Evolutionary conservation across 1,140 invertebrate species (phyloP), one percentile per base, ranked within the genome.

Genomic region (Scylla paramamosain): DNA sequence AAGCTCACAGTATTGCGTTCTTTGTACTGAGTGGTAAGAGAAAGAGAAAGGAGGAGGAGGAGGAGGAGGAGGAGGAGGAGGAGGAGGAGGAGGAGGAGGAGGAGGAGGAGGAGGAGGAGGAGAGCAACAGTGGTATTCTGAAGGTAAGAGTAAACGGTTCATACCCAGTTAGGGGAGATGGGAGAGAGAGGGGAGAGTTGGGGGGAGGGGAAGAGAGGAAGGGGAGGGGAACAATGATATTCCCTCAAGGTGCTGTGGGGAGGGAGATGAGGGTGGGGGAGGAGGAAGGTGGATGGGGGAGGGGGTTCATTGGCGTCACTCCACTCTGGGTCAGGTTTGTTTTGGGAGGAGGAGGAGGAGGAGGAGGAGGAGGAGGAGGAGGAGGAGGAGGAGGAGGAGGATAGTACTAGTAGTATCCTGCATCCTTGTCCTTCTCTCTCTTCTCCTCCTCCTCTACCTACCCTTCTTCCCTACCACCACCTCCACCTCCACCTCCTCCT

Each of bases 401-500:
- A 29, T 16, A 29, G n/a, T 91, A 46, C 46, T 39, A 39, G 46
- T 91, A 48, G 89, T 91, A 29, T 29, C n/a, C 52, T 59, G 12
- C 52, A 59, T 20, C 52, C 20, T 59, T 59, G 52, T 91, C 89
- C 89, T 48, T 31, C 46, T 28, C 25, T 39, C 25, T 45, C 45
- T 89, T 10, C 87, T 8, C 87, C 45, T 32, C 87, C 48, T 39
- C 87, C 45, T 46, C 45, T 45, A 39, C 87, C 28, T 20, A 25
- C 25, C 59, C 52, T 32, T 39, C 7, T 67, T 8, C 52, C 59
- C 25, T 25, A 59, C 90, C 87, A 2, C 87, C 45, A 2, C 87
- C 87, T 45, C 87, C 25, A 59, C 90, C 87, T n/a, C 87, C 45
- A 2, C 87, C 87, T 45, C 87, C 25, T 89, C 25, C 31, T n/a